Percentiles rank a stretch among this genome's conserved stretches.
These are phyloP conservation scores for Drosophila robusta DNA, from an alignment of 2,888 invertebrate species.

Conservation along the genomic window DNA sequence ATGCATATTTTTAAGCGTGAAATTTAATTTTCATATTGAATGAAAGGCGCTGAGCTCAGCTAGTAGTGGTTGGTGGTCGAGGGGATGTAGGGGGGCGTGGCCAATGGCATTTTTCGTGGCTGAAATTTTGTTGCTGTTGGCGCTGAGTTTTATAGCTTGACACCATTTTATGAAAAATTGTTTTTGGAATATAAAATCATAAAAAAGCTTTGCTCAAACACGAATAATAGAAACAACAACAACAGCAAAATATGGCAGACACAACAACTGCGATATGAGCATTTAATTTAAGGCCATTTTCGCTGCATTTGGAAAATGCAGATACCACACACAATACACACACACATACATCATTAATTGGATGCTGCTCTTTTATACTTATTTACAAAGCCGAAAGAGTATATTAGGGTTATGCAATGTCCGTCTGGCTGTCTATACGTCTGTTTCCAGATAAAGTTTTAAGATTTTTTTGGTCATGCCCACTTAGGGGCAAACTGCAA, in stretches of 20 bases:
- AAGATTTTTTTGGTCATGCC: too few species aligned
- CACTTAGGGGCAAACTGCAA: too few species aligned
- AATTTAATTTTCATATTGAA: constrained; percentile 51
- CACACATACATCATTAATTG: not conserved
- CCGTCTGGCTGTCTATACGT: too few species aligned
- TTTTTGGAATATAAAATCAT: constrained; percentile 16
- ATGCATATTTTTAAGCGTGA: constrained; percentile 35
- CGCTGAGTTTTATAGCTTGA: constrained; percentile 34
- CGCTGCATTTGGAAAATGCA: constrained; percentile 17
- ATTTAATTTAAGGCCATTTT: constrained; percentile 34
- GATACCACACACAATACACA: not conserved
- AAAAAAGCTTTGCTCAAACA: constrained; percentile 32
- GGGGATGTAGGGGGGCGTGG: constrained; percentile 1
- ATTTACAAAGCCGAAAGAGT: too few species aligned
- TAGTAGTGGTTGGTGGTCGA: not conserved
- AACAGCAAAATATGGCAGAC: not conserved
- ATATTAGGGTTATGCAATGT: too few species aligned
- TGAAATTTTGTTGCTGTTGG: constrained; percentile 22
- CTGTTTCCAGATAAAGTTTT: too few species aligned
- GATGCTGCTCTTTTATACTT: too few species aligned
- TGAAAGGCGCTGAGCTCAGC: constrained; percentile 13
- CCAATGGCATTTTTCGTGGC: constrained; percentile 39
- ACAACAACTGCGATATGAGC: constrained; percentile 12
- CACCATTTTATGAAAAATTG: constrained; percentile 40
- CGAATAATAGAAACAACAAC: constrained; percentile 3